Evolutionary conservation across 37 sponge, comb jelly and placozoan species (phyloP).

Genomic region (Cliona cf. orientalis): DNA sequence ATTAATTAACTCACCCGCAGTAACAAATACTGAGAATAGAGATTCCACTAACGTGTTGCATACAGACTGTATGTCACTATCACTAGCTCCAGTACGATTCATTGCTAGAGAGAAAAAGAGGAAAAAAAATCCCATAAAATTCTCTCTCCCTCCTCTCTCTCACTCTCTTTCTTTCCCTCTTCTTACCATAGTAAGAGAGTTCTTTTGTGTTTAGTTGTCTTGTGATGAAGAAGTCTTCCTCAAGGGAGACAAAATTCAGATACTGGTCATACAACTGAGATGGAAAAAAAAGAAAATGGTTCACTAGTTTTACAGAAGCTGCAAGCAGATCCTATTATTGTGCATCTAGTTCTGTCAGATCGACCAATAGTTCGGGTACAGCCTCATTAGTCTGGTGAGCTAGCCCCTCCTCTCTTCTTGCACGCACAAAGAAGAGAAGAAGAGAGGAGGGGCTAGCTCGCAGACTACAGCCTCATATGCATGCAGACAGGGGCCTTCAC

Average conservation of each 20-base stretch:
- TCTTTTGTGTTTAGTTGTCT: slow-evolving; percentile 66
- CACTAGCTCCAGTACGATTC: slow-evolving; percentile 83
- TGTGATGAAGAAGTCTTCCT: slow-evolving; percentile 90
- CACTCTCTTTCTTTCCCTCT: too few relatives aligned
- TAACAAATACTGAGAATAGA: slow-evolving; percentile 95
- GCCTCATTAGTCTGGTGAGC: too few relatives aligned
- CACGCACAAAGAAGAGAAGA: neutral
- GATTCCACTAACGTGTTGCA: slow-evolving; percentile 84
- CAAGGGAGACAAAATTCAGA: slow-evolving; percentile 91
- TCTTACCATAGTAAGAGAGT: slow-evolving; percentile 88
- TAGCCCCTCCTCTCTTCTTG: neutral
- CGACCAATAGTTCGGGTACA: too few relatives aligned
- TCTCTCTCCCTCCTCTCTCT: neutral
- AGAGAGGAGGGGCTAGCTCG: too few relatives aligned
- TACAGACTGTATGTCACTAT: slow-evolving; percentile 81
- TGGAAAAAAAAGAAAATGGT: neutral
- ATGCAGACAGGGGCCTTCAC: too few relatives aligned
- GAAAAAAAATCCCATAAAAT: neutral
- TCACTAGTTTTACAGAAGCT: neutral
- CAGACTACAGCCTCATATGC: too few relatives aligned
- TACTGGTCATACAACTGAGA: slow-evolving; percentile 93
- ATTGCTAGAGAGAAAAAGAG: slow-evolving; percentile 64
- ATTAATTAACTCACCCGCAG: slow-evolving; percentile 59
- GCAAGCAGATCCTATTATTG: neutral
- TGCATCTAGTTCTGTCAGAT: too few relatives aligned